Evolutionary conservation across 2,888 invertebrate genomes (phyloP), one percentile per base, ranked within the genome.

Genomic region (Hedychridium roseum): DNA sequence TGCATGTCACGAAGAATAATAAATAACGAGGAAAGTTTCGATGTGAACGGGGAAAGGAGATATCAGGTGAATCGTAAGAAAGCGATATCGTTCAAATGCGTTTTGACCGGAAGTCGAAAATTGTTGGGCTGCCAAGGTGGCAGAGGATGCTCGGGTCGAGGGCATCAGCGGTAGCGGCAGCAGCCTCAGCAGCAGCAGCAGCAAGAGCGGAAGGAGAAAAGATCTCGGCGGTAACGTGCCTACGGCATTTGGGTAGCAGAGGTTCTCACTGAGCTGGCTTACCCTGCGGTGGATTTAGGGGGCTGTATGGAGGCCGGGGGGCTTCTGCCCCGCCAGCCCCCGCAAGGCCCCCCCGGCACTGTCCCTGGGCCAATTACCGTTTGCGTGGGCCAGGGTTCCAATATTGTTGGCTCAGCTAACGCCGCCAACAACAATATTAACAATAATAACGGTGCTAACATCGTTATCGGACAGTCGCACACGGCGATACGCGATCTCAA

Each of bases 231-330:
- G 23, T 18, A 44, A 53, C 56, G 55, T 50, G 57, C 60, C 57
- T 60, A 57, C 54, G 58, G 50, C 54, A 62, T 59, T 55, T 61
- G 53, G 57, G 58, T 60, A 66, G 60, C 72, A 69, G 79, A 79
- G 82, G 73, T 84, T 85, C 79, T 76, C 82, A 83, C 50, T 81
- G 73, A 70, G 74, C 81, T 79, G 84, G 84, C 74, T 73, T 78
- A 79, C 74, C 72, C 80, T 78, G 79, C 73, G 70, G 78, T 77
- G 78, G 80, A 78, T 85, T 82, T 83, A 81, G 88, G 88, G 87
- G 88, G 88, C 86, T 88, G 88, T 82, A 84, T 88, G 83, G 88
- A 88, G 84, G 88, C 87, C 84, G 87, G 88, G 82, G 86, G 87
- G 80, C 81, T 86, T 79, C 83, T 86, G 82, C 84, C 86, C 82